Percentiles rank a stretch among this genome's conserved stretches.
phyloP scores from a whole-genome alignment of 2,888 invertebrate species.

The Conchocele bisecta region DNA sequence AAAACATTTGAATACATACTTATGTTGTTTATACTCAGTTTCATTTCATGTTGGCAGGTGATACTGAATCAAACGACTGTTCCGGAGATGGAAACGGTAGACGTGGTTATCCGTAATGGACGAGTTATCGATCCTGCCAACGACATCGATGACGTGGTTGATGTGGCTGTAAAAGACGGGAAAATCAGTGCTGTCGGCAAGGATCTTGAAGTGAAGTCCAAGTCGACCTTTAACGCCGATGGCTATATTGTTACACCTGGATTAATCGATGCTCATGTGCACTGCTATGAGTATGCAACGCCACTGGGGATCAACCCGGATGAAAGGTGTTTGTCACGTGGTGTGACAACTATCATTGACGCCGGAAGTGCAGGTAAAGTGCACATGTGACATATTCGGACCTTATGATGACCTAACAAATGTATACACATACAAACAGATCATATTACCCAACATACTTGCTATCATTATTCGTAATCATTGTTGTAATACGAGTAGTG shows the following conservation, averaged over 20 bases:
- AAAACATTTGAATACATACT: no score
- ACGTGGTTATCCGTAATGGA: conserved; percentile 66
- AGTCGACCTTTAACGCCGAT: conserved; percentile 65
- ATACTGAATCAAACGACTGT: no score
- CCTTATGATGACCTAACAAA: no score
- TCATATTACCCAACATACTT: no score
- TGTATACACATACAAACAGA: no score
- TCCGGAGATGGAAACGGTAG: conserved; percentile 27
- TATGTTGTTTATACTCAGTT: no score
- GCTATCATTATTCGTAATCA: no score
- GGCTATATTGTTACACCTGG: conserved; percentile 77
- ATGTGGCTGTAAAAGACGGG: conserved; percentile 64
- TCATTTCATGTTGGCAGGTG: no score
- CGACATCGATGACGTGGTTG: conserved; percentile 56
- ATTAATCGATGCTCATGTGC: conserved; percentile 78
- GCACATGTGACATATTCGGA: no score
- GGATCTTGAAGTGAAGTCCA: conserved; percentile 41
- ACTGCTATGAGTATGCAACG: conserved; percentile 76
- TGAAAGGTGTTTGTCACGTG: conserved; percentile 69
- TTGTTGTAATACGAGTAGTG: no score
- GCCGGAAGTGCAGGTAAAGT: conserved; percentile 78
- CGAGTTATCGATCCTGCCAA: conserved; percentile 75
- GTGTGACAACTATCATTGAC: conserved; percentile 76
- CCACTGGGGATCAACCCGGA: conserved; percentile 77
- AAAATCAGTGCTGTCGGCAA: conserved; percentile 49